A percentile compares a stretch with the other conserved stretches of the same genome.
phyloP scores from a whole-genome alignment of 2,113 vertebrate genomes.

The Corvus cornix region DNA sequence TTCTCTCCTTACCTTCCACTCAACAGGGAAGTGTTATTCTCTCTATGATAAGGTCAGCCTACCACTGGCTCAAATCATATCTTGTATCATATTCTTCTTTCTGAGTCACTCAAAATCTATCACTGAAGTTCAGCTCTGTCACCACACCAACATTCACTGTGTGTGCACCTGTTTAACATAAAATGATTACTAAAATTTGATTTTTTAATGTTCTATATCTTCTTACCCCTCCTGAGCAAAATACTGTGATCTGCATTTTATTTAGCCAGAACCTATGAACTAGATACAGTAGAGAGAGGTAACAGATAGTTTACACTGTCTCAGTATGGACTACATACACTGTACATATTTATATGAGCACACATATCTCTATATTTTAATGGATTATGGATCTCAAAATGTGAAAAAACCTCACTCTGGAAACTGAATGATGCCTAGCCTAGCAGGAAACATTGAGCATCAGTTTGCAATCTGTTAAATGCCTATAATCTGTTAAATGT shows the following conservation, averaged over 20 bases:
- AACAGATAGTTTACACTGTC: not conserved
- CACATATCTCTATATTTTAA: not conserved
- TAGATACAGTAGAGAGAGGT: not conserved
- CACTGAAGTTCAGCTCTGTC: not conserved
- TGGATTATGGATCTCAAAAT: not conserved
- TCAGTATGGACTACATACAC: not conserved
- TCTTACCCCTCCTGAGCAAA: not conserved
- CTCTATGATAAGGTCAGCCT: not conserved
- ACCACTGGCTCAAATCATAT: not conserved
- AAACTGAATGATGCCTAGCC: not conserved
- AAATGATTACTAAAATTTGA: not conserved
- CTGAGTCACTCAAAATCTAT: not conserved
- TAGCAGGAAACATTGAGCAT: not conserved
- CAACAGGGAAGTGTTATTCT: not conserved
- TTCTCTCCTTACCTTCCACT: not conserved
- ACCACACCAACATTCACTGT: not conserved
- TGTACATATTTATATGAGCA: not conserved
- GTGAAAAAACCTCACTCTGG: not conserved
- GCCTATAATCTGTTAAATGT: not conserved
- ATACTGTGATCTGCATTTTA: not conserved
- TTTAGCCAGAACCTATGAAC: not conserved
- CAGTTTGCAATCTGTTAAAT: not conserved
- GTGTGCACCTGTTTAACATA: not conserved
- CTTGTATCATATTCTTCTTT: not conserved
- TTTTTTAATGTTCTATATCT: not conserved